Base-by-base conservation (phyloP, 2,797 vertebrate genomes). In the Pogoniulus pusillus region DNA sequence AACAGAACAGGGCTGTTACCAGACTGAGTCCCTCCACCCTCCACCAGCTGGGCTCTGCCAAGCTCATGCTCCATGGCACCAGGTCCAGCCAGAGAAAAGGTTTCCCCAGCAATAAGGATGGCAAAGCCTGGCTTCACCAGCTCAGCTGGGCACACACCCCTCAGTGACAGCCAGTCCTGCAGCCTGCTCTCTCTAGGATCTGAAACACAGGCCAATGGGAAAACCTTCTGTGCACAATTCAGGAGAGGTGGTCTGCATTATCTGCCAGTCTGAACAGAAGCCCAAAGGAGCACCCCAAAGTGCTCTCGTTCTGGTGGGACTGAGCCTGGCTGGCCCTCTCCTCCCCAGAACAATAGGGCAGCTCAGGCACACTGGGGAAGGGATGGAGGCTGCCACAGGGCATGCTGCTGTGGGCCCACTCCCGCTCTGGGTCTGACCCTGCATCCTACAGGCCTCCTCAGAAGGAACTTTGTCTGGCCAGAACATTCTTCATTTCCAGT, bases 121-220 rank as follows among this genome's bases (percentile, higher is more conserved):
- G 37, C 12, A 75, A 57, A 65, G 43, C 35, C 12, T 29, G 35
- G 41, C 47, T 55, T 58, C 37, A 22, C 58, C 37, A 22, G 22
- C 5, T 47, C 37, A 20, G 35, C 24, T 39, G 29, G 16, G 14
- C 58, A 18, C 20, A 29, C 32, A 30, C 41, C 64, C 70, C 62
- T 85, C 41, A 57, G 17, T 77, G 82, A 63, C 83, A 66, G n/a
- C 37, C 34, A 70, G 63, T 96, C 90, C 92, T 84, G 94, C 87
- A 95, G 71, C 77, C 90, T 86, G 74, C 59, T 77, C 89, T 81
- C 73, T 53, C 47, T 45, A 4, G 27, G 30, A 73, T 85, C 85
- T 89, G 86, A 65, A 91, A 83, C 82, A 89, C 58, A 71, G 57
- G 55, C 68, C 90, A 70, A 51, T 8, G 5, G 53, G 43, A 35